These are phyloP conservation scores for Cryptocephalus moraei DNA, from an alignment of 2,888 invertebrate genomes.

Conservation along the genomic window DNA sequence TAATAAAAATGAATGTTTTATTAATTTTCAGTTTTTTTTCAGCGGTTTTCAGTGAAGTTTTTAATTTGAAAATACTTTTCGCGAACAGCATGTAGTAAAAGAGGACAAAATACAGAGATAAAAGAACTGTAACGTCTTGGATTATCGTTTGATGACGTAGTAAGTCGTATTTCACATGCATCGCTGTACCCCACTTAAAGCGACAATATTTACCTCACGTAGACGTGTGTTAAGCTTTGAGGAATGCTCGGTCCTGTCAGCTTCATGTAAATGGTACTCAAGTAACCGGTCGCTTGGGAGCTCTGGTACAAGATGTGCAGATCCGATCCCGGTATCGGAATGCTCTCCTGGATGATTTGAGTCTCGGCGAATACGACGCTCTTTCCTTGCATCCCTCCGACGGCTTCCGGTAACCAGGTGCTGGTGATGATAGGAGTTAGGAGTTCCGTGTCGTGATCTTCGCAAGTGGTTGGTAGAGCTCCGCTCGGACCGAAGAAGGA, in stretches of 20 bases:
- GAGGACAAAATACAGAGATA: not conserved
- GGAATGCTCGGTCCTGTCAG: conserved; percentile 75
- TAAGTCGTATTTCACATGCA: too few relatives aligned
- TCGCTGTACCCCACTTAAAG: too few relatives aligned
- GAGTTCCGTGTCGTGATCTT: conserved; percentile 78
- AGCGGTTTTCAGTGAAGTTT: too few relatives aligned
- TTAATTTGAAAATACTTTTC: too few relatives aligned
- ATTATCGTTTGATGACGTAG: too few relatives aligned
- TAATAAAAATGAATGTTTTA: too few relatives aligned
- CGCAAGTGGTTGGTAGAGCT: conserved; percentile 54
- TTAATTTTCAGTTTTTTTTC: too few relatives aligned
- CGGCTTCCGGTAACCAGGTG: conserved; percentile 83
- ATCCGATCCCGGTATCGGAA: conserved; percentile 87
- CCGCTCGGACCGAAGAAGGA: conserved; percentile 43
- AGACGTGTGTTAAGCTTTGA: conserved; percentile 73
- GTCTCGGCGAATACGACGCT: conserved; percentile 86
- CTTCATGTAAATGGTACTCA: conserved; percentile 86
- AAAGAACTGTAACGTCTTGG: not conserved
- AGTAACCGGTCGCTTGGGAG: conserved; percentile 87
- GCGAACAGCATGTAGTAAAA: too few relatives aligned
- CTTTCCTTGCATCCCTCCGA: conserved; percentile 71
- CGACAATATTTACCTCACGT: conserved; percentile 53
- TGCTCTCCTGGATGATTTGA: conserved; percentile 94
- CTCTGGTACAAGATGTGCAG: conserved; percentile 93
- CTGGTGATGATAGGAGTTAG: conserved; percentile 79